Evolutionary conservation across 2,888 invertebrate genomes (phyloP), one percentile per base, ranked within the genome.

Genomic region (Dascillus cervinus): DNA sequence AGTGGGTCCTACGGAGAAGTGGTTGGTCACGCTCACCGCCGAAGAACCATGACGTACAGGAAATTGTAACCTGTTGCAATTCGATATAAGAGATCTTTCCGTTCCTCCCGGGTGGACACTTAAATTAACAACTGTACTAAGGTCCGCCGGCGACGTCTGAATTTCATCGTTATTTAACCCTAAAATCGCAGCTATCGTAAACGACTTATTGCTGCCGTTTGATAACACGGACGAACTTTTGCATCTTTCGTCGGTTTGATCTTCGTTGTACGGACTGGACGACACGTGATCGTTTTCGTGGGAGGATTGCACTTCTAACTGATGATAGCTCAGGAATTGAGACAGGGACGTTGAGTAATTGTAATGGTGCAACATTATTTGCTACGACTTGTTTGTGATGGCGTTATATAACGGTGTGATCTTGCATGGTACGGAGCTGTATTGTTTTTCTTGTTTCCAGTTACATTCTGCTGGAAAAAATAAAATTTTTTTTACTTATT

Each of bases 131-230:
- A 60, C 61, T 4, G 40, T 36, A 44, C 50, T 59, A 25, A 58
- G 35, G 44, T 60, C 58, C 2, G 53, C 49, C 4, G 52, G 43
- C 3, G 49, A 34, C 33, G 23, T 38, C 25, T 37, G 29, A 13
- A 41, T 34, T 13, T 42, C 40, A 39, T 60, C 58, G 46, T 52
- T 64, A 33, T 81, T 78, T 42, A 87, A 61, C 0, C 88, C 89
- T 49, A 90, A 73, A 52, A 89, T 88, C 41, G 88, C 87, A 42
- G 88, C 89, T 48, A 90, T 90, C 12, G 89, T 89, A 53, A 90
- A 90, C 3, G 86, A 85, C 42, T 64, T 63, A 39, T 55, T 62
- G 25, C 38, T 53, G 3, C 46, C 39, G 3, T 44, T 35, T n/a
- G 47, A 50, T 1, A 52, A 53, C 2, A 55, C 55, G 9, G 54